Percentiles rank a stretch among this genome's conserved stretches.
Evolutionary conservation across 2,888 invertebrate species (phyloP).

Genomic region (Caenorhabditis sp.): DNA sequence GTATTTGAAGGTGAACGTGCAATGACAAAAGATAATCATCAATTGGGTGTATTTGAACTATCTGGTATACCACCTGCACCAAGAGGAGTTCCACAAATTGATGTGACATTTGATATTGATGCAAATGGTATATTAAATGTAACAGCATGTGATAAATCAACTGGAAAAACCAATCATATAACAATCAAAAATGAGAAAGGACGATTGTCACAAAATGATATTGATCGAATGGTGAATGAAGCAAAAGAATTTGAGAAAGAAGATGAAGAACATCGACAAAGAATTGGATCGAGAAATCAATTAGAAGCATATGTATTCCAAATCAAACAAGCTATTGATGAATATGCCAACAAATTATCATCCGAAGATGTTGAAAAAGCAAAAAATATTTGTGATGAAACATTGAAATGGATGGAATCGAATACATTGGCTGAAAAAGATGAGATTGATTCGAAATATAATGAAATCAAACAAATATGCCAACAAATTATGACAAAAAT

Average conservation of each 20-base stretch:
- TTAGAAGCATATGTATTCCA: constrained; percentile 81
- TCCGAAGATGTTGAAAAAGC: constrained; percentile 84
- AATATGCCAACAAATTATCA: constrained; percentile 83
- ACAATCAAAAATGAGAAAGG: constrained; percentile 76
- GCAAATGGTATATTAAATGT: constrained; percentile 71
- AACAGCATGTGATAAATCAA: constrained; percentile 66
- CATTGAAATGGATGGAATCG: constrained; percentile 79
- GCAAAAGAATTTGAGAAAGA: constrained; percentile 85
- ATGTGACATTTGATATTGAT: constrained; percentile 72
- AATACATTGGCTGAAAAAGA: constrained; percentile 79
- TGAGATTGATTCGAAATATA: constrained; percentile 58
- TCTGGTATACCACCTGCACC: constrained; percentile 71
- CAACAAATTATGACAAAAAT: constrained; percentile 60
- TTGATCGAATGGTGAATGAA: constrained; percentile 85
- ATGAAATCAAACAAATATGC: constrained; percentile 57
- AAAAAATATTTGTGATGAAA: constrained; percentile 86
- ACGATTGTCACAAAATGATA: constrained; percentile 88
- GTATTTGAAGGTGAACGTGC: constrained; percentile 77
- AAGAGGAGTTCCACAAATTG: constrained; percentile 75
- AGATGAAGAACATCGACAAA: constrained; percentile 75
- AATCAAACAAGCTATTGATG: constrained; percentile 59
- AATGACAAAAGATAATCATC: constrained; percentile 73
- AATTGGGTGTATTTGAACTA: constrained; percentile 72
- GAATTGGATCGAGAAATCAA: constrained; percentile 82
- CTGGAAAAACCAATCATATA: constrained; percentile 65